Conservation (phyloP, 2,888 invertebrate species). For the Drosophila aldrichi region DNA sequence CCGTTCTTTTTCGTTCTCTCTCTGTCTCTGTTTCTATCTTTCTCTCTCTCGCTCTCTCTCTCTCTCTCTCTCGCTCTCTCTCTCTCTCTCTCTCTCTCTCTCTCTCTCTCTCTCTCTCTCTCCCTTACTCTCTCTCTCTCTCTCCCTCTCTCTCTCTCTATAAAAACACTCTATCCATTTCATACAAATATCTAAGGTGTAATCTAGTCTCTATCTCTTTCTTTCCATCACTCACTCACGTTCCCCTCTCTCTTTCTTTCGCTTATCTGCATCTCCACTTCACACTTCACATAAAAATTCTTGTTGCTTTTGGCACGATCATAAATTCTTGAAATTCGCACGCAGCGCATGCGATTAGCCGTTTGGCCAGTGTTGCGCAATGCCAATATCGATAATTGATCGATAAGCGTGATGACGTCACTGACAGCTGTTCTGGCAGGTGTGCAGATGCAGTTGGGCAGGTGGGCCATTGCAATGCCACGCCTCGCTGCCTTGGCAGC, state of each 20-base stretch:
- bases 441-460: conserved; percentile 5
- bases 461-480: conserved; percentile 19
- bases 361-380: conserved; percentile 36
- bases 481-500: neutral
- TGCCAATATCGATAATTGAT: conserved; percentile 31
- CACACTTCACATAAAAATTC: neutral
- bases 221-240: neutral
- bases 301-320: conserved; percentile 2
- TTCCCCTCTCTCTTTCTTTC: neutral
- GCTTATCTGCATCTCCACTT: neutral
- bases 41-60: neutral
- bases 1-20: neutral
- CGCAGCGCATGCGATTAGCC: conserved; percentile 12
- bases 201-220: neutral
- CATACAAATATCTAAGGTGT: neutral
- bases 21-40: neutral
- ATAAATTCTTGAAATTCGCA: conserved; percentile 49
- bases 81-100: neutral
- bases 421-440: conserved; percentile 29
- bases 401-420: conserved; percentile 23
- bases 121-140: neutral
- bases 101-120: neutral
- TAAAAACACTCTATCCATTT: neutral
- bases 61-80: neutral
- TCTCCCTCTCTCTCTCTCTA: neutral